phyloP scores from a whole-genome alignment of 2,888 invertebrate genomes.

The Apamea monoglypha region DNA sequence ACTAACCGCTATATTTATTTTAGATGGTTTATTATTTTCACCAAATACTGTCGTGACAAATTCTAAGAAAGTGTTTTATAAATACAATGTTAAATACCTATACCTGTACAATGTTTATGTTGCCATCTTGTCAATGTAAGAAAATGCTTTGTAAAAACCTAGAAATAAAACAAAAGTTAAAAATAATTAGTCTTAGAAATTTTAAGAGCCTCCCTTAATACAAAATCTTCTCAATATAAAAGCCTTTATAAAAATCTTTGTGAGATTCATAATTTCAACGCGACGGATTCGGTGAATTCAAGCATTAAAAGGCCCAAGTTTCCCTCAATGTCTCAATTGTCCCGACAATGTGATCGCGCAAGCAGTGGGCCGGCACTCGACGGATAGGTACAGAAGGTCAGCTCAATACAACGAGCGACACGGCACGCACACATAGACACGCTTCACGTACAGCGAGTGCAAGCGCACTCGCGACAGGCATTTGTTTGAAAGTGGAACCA shows the following conservation, averaged over 20 bases:
- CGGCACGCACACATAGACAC: not conserved
- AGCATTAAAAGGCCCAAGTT: slow-evolving; percentile 49
- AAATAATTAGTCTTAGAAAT: not conserved
- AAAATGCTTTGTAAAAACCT: not conserved
- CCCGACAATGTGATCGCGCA: slow-evolving; percentile 34
- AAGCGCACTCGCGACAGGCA: too few relatives aligned
- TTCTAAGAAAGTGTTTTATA: not conserved
- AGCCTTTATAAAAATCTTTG: slow-evolving; percentile 14
- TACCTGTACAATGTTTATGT: not conserved
- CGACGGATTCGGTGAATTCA: slow-evolving; percentile 22
- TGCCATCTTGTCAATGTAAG: not conserved
- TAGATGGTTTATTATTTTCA: not conserved
- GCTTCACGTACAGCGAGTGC: too few relatives aligned
- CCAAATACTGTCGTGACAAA: not conserved
- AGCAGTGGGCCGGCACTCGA: not conserved
- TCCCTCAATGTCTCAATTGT: slow-evolving; percentile 46
- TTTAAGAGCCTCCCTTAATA: not conserved
- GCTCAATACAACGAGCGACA: not conserved
- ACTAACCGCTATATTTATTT: not conserved
- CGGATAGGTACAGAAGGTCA: not conserved
- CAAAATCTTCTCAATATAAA: not conserved
- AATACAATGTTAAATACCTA: not conserved
- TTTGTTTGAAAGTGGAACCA: not conserved
- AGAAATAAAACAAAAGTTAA: not conserved
- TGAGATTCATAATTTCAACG: slow-evolving; percentile 19